phyloP scores from a whole-genome alignment of 1,140 invertebrate genomes.

The Orussus abietinus region DNA sequence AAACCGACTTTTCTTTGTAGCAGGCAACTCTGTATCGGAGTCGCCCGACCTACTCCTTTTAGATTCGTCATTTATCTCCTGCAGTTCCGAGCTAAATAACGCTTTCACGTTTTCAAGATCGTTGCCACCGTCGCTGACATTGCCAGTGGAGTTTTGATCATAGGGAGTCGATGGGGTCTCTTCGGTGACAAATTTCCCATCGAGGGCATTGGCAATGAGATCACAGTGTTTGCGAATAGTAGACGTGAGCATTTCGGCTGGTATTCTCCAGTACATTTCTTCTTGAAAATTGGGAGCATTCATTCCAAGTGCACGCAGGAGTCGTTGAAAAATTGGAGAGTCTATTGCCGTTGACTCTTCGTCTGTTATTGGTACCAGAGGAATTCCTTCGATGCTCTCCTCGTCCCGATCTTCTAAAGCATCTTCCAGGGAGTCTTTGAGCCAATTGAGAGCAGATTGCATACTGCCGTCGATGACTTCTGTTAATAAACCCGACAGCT shows the following conservation, averaged over 20 bases:
- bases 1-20: conserved; percentile 40
- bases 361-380: conserved; percentile 63
- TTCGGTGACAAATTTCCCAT: conserved; percentile 41
- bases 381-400: conserved; percentile 56
- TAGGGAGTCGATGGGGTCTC: conserved; percentile 8
- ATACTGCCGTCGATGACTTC: conserved; percentile 47
- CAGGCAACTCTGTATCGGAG: conserved; percentile 29
- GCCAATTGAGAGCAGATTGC: conserved; percentile 57
- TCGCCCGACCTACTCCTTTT: conserved; percentile 30
- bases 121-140: conserved; percentile 26
- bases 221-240: conserved; percentile 49
- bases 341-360: conserved; percentile 59
- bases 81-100: conserved; percentile 17
- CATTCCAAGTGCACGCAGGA: conserved; percentile 59
- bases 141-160: conserved; percentile 8
- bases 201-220: conserved; percentile 47
- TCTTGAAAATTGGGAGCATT: conserved; percentile 58
- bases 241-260: conserved; percentile 48
- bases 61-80: conserved; percentile 16
- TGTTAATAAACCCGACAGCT: conserved; percentile 45
- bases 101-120: conserved; percentile 33
- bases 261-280: conserved; percentile 62
- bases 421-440: conserved; percentile 60
- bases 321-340: conserved; percentile 55
- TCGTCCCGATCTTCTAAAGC: conserved; percentile 59